These are phyloP conservation scores for Halcyon senegalensis DNA, from an alignment of 2,113 vertebrate species.

Conservation along the genomic window DNA sequence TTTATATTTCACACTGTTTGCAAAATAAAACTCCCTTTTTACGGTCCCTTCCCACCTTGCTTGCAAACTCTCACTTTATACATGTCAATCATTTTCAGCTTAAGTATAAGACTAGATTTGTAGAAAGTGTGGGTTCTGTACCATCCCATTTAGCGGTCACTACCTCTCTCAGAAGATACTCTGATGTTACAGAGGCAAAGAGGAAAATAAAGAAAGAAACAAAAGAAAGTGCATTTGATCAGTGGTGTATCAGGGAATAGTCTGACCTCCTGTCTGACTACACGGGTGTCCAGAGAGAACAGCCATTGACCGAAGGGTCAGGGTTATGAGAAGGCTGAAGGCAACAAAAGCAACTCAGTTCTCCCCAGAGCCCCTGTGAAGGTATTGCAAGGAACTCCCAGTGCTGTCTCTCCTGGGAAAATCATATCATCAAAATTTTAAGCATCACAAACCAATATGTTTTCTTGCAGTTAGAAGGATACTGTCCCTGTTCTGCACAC, in stretches of 20 bases:
- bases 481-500: not conserved
- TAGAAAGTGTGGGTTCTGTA: not conserved
- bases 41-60: not conserved
- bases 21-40: not conserved
- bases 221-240: not conserved
- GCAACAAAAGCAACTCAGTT: not conserved
- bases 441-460: rapidly evolving
- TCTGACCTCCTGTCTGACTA: not conserved
- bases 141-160: not conserved
- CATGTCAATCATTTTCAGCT: not conserved
- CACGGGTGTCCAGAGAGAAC: not conserved
- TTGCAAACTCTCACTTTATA: not conserved
- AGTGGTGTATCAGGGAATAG: not conserved
- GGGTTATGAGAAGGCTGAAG: not conserved
- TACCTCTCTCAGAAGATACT: not conserved
- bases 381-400: not conserved
- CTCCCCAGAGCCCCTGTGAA: not conserved
- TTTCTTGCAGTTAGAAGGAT: not conserved
- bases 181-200: not conserved
- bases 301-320: not conserved
- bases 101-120: not conserved
- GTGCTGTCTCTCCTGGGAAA: not conserved
- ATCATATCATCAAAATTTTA: not conserved
- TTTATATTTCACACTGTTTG: not conserved
- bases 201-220: not conserved